These are phyloP conservation scores for Drosophila nannoptera DNA, from an alignment of 1,140 invertebrate genomes.

Conservation along the genomic window DNA sequence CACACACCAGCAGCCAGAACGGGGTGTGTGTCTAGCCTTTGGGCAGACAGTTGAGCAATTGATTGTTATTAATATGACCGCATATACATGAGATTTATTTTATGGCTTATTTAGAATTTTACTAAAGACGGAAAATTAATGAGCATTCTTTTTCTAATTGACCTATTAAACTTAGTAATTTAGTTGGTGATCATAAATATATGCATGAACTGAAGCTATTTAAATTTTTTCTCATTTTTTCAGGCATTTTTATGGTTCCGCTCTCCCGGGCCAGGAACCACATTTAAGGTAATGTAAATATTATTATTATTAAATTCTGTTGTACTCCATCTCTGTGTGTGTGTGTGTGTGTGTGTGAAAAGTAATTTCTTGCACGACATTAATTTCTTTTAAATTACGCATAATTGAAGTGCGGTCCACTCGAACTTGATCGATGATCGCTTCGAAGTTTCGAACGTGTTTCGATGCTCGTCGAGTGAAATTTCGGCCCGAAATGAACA, in stretches of 20 bases:
- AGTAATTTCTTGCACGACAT: constrained; percentile 77
- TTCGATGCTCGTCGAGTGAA: constrained; percentile 37
- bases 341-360: constrained; percentile 28
- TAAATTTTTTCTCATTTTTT: background rate
- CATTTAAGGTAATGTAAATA: constrained; percentile 72
- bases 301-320: constrained; percentile 66
- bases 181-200: background rate
- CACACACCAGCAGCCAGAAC: too few species aligned
- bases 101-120: constrained; percentile 3
- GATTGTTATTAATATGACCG: constrained; percentile 31
- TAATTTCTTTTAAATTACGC: constrained; percentile 78
- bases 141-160: background rate
- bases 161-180: background rate
- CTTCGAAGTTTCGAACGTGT: constrained; percentile 43
- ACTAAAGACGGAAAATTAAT: too few species aligned
- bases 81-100: constrained; percentile 17
- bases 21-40: constrained; percentile 6
- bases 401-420: constrained; percentile 72
- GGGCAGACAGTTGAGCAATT: constrained; percentile 15
- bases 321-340: constrained; percentile 6
- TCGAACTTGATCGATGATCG: constrained; percentile 68
- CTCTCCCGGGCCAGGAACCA: constrained; percentile 35
- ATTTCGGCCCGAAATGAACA: constrained; percentile 34
- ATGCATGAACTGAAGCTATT: background rate
- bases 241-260: constrained; percentile 36